A percentile compares a stretch with the other conserved stretches of the same genome.
Conservation (phyloP, 35 echinoderm and acorn worm species). For the Ophiothrix spiculata region DNA sequence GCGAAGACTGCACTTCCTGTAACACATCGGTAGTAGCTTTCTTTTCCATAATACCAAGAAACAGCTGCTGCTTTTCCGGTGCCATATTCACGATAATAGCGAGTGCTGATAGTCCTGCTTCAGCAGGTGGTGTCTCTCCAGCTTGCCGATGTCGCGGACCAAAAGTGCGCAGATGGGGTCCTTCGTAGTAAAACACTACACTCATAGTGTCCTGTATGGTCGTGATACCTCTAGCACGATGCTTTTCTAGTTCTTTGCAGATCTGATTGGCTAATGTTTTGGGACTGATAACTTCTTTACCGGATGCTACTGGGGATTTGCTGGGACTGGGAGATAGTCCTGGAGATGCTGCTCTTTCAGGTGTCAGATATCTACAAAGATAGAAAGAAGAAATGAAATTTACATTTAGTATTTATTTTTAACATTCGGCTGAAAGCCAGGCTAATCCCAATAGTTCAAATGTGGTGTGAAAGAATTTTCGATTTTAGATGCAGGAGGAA, state of each 20-base stretch:
- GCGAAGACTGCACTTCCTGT: background rate
- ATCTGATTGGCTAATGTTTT: slow-evolving; percentile 68
- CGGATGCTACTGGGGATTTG: too few relatives aligned
- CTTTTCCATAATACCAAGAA: slow-evolving; percentile 53
- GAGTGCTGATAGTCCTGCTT: slow-evolving; percentile 45
- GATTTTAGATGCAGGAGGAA: too few relatives aligned
- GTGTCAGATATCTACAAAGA: background rate
- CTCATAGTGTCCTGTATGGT: slow-evolving; percentile 45
- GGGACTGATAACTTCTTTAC: slow-evolving; percentile 55
- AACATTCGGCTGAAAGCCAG: too few relatives aligned
- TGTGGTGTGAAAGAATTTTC: too few relatives aligned
- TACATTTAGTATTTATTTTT: too few relatives aligned
- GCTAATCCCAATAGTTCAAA: too few relatives aligned
- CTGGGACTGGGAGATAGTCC: background rate
- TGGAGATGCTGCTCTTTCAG: background rate
- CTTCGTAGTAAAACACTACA: slow-evolving; percentile 69
- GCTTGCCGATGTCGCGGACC: slow-evolving; percentile 59
- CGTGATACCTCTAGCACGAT: slow-evolving; percentile 41
- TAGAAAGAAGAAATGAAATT: background rate
- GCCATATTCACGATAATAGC: slow-evolving; percentile 49
- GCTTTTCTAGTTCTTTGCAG: slow-evolving; percentile 72
- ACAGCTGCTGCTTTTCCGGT: slow-evolving; percentile 52
- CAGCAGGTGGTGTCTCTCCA: slow-evolving; percentile 49
- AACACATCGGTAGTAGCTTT: background rate
- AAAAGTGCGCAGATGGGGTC: slow-evolving; percentile 70